These are phyloP conservation scores for Pterocles orientalis DNA, from an alignment of 2,113 vertebrate genomes.

Conservation along the genomic window DNA sequence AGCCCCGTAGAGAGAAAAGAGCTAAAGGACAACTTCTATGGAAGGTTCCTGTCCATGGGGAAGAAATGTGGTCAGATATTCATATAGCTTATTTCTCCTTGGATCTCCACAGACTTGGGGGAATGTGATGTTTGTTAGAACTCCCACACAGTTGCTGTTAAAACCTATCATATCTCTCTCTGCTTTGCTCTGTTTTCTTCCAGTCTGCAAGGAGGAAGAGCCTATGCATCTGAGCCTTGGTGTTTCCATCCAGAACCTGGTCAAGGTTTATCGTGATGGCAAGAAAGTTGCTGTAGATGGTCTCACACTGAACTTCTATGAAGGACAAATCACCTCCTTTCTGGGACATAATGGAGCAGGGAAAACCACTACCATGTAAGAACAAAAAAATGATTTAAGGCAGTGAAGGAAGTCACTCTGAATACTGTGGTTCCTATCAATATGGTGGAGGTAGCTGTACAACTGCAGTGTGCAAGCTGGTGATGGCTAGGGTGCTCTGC, in stretches of 20 bases:
- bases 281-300: conserved; percentile 95
- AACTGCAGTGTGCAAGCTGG: background rate
- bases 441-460: background rate
- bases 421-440: background rate
- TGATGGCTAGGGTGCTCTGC: background rate
- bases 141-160: background rate
- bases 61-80: background rate
- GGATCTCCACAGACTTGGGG: background rate
- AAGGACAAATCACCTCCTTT: conserved; percentile 98
- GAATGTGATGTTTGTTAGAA: background rate
- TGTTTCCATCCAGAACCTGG: conserved; percentile 93
- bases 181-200: background rate
- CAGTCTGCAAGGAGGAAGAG: conserved; percentile 94
- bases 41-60: background rate
- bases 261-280: conserved; percentile 93
- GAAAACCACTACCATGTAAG: conserved; percentile 99
- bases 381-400: background rate
- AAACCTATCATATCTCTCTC: background rate
- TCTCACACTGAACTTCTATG: conserved; percentile 93
- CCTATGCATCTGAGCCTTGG: conserved; percentile 88
- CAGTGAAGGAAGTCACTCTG: background rate
- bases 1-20: background rate
- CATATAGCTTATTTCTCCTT: background rate
- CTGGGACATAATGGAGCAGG: conserved; percentile 97
- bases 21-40: background rate